Percentiles rank a stretch among this genome's conserved stretches.
phyloP scores from a whole-genome alignment of 2,797 vertebrate genomes.

The Simalia tracyae region DNA sequence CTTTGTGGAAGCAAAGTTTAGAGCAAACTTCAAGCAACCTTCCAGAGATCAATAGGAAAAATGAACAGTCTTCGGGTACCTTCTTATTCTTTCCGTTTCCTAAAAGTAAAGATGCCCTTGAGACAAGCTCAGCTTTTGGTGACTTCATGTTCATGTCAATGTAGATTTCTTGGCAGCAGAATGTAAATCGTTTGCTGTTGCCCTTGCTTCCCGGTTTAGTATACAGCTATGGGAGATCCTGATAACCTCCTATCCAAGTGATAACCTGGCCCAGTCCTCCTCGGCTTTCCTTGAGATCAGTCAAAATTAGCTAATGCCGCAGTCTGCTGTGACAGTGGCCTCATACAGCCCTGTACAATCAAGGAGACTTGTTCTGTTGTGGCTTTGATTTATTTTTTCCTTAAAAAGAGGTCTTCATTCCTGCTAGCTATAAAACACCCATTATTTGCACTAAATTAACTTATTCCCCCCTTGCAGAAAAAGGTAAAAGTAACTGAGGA shows the following conservation, averaged over 20 bases:
- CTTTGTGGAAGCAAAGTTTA: slow-evolving; percentile 38
- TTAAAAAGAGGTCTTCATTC: background rate
- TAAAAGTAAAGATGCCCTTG: background rate
- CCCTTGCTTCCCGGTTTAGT: background rate
- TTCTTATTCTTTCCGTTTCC: slow-evolving; percentile 3
- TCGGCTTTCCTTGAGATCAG: background rate
- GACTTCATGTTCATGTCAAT: background rate
- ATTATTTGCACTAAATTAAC: slow-evolving; percentile 15
- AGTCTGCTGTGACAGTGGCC: background rate
- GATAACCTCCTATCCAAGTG: background rate
- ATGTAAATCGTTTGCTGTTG: background rate
- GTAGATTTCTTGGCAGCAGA: background rate
- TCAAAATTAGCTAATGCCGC: background rate
- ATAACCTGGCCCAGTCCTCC: background rate
- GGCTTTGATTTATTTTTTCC: background rate
- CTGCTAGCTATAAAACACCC: background rate
- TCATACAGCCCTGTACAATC: background rate
- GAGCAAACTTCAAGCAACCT: slow-evolving; percentile 53
- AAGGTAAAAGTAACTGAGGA: slow-evolving; percentile 22
- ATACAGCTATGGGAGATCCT: background rate
- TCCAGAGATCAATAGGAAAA: slow-evolving; percentile 46
- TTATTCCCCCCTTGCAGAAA: background rate
- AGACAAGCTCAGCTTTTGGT: background rate
- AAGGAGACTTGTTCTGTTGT: background rate
- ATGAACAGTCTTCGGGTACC: slow-evolving; percentile 30